Evolutionary conservation across 2,888 invertebrate genomes (phyloP).

Genomic region (Tineola bisselliella): DNA sequence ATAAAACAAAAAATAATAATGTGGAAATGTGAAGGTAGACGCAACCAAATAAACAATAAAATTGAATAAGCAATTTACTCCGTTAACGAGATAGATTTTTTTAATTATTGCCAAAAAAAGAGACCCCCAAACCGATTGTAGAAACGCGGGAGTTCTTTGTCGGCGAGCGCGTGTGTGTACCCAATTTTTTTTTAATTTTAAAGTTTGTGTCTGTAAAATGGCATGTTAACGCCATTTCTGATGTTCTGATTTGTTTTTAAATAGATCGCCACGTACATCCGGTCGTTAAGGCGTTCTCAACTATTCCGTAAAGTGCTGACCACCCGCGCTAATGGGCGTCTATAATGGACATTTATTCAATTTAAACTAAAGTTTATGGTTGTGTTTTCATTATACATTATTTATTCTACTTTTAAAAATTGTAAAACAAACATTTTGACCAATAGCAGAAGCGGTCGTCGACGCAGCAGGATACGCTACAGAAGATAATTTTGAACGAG

Average conservation of each 20-base stretch:
- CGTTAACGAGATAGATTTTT: neutral
- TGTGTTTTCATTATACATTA: neutral
- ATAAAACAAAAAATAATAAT: too few species aligned
- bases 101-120: slow-evolving; percentile 1
- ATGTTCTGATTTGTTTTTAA: slow-evolving; percentile 7
- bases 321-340: slow-evolving; percentile 1
- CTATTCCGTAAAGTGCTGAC: neutral
- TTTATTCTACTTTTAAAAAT: too few species aligned
- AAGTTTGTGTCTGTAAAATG: slow-evolving; percentile 12
- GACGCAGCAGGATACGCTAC: too few species aligned
- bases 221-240: slow-evolving; percentile 1
- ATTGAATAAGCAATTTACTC: neutral
- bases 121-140: neutral
- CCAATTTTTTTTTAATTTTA: neutral
- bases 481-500: too few species aligned
- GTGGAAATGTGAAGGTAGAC: too few species aligned
- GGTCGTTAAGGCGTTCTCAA: neutral
- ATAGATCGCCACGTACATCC: neutral
- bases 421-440: too few species aligned
- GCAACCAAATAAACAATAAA: slow-evolving; percentile 4
- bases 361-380: neutral
- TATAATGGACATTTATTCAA: neutral
- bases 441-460: too few species aligned
- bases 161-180: neutral
- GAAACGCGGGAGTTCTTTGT: neutral